Conservation (phyloP, 2,888 invertebrate species). For the Idaea biselata region DNA sequence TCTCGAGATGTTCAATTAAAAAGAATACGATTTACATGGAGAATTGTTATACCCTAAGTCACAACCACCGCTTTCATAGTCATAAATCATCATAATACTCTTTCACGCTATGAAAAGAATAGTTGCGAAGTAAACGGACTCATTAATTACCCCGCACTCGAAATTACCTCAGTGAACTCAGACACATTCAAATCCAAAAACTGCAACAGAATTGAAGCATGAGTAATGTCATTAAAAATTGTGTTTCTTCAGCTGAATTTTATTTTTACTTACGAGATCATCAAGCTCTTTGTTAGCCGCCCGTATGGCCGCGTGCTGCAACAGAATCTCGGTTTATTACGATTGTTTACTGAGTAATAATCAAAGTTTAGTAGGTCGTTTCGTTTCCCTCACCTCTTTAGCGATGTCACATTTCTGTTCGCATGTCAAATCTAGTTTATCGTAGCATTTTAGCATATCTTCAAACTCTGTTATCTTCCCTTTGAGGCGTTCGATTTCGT, state of each 20-base stretch:
- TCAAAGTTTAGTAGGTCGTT: not conserved
- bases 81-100: too few species aligned
- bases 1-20: too few species aligned
- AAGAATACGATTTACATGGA: too few species aligned
- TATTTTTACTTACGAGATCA: constrained; percentile 52
- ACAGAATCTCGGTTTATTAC: constrained; percentile 24
- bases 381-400: constrained; percentile 53
- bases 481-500: constrained; percentile 71
- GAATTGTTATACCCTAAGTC: too few species aligned
- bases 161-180: constrained; percentile 61
- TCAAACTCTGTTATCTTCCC: constrained; percentile 72
- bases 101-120: too few species aligned
- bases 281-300: constrained; percentile 68
- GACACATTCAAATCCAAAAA: constrained; percentile 66
- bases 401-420: constrained; percentile 71
- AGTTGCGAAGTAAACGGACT: not conserved
- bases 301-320: constrained; percentile 69
- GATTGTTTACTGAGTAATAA: not conserved
- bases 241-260: not conserved
- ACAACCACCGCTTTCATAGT: too few species aligned
- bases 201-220: constrained; percentile 44
- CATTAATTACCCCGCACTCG: not conserved
- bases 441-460: constrained; percentile 64
- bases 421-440: constrained; percentile 63
- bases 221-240: not conserved